Conservation (phyloP, 1,140 invertebrate species). For the Drosophila nannoptera region DNA sequence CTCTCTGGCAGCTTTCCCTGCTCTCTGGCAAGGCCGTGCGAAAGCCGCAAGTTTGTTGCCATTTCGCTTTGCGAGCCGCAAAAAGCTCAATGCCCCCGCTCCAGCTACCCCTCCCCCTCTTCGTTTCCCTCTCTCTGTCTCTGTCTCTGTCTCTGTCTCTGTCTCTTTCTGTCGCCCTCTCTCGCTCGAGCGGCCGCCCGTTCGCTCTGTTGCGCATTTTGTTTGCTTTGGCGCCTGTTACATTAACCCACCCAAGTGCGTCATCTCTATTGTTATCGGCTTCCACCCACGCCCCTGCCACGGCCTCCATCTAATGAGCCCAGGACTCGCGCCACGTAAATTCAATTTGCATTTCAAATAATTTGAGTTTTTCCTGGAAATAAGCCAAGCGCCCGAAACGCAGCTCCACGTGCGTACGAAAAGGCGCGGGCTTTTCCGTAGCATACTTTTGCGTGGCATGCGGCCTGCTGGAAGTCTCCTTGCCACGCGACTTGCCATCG, state of each 20-base stretch:
- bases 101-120: conserved; percentile 8
- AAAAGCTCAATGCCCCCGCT: conserved; percentile 4
- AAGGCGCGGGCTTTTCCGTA: conserved; percentile 21
- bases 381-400: conserved; percentile 17
- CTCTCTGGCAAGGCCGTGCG: conserved; percentile 13
- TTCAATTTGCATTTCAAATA: conserved; percentile 67
- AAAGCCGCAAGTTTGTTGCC: conserved; percentile 14
- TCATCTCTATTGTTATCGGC: conserved; percentile 52
- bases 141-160: conserved; percentile 1
- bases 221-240: conserved; percentile 25
- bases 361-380: conserved; percentile 47
- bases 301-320: neutral
- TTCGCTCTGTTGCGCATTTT: conserved; percentile 67
- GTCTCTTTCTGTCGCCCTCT: conserved; percentile 14
- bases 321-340: conserved; percentile 33
- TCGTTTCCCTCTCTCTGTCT: too few relatives aligned
- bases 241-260: conserved; percentile 46
- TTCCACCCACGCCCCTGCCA: conserved; percentile 6
- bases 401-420: conserved; percentile 15
- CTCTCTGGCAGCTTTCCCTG: conserved; percentile 20
- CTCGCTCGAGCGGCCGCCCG: neutral
- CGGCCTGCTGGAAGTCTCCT: neutral
- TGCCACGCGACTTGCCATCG: conserved; percentile 8
- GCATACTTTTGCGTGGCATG: neutral
- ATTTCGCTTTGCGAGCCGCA: neutral